Percentiles rank a stretch among this genome's conserved stretches.
phyloP scores from a whole-genome alignment of 2,113 vertebrate species.

The Calcarius ornatus region DNA sequence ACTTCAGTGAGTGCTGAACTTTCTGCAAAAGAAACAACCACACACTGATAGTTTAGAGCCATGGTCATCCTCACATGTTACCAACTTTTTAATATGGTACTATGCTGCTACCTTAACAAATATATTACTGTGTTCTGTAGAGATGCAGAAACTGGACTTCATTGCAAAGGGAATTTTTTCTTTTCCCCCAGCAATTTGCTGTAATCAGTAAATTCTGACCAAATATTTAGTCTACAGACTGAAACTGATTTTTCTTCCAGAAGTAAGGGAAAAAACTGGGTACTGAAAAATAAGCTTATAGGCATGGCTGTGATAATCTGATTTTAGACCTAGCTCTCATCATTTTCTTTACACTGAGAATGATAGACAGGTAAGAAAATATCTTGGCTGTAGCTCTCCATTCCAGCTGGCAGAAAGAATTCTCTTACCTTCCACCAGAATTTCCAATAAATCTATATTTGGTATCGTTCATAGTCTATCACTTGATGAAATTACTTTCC shows the following conservation, averaged over 20 bases:
- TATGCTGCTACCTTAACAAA: not conserved
- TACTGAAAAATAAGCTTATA: not conserved
- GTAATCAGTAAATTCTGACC: not conserved
- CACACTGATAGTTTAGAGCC: not conserved
- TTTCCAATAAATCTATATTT: slow-evolving; percentile 65
- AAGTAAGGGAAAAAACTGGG: not conserved
- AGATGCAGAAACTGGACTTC: not conserved
- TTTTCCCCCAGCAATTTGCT: not conserved
- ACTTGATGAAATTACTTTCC: slow-evolving; percentile 54
- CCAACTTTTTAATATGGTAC: not conserved
- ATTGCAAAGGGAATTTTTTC: not conserved
- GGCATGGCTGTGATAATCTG: slow-evolving; percentile 1
- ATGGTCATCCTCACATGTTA: not conserved
- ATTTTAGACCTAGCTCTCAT: slow-evolving; percentile 1
- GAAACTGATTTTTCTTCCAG: not conserved
- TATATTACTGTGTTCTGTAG: not conserved
- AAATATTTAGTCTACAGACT: not conserved
- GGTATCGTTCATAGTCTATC: slow-evolving; percentile 33
- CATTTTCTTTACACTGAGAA: slow-evolving; percentile 1
- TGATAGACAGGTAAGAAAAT: slow-evolving; percentile 41
- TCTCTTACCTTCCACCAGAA: slow-evolving; percentile 29
- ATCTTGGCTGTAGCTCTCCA: slow-evolving; percentile 19
- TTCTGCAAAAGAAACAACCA: not conserved
- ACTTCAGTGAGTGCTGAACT: not conserved
- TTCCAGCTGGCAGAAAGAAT: slow-evolving; percentile 31